These are phyloP conservation scores for Drosophila parthenogenetica DNA, from an alignment of 2,888 invertebrate genomes.

Conservation along the genomic window DNA sequence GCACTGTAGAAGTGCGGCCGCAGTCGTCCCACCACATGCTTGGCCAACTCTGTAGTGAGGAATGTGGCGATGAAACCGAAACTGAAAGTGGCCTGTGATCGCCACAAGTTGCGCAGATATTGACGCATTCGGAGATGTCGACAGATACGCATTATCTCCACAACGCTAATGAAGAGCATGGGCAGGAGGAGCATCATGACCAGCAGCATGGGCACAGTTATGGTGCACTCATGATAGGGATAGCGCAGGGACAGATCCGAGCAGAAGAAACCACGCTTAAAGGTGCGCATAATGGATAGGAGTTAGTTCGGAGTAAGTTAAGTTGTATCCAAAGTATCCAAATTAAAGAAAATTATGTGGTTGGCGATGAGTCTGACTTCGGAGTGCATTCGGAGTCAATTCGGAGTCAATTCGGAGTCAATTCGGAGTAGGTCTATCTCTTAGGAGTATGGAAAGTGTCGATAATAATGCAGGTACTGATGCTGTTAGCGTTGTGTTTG, in stretches of 20 bases:
- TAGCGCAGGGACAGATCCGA: constrained; percentile 78
- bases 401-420: background rate
- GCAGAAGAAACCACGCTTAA: constrained; percentile 82
- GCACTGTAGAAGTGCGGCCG: constrained; percentile 81
- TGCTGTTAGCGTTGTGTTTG: background rate
- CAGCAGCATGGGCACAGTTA: constrained; percentile 80
- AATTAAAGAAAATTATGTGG: background rate
- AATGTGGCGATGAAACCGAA: constrained; percentile 82
- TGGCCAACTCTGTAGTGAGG: constrained; percentile 79
- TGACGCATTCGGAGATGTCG: constrained; percentile 75
- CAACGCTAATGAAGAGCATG: constrained; percentile 79
- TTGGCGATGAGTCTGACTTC: background rate
- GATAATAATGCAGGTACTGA: background rate
- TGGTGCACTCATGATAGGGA: constrained; percentile 81
- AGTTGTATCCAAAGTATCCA: background rate
- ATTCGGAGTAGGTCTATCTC: background rate
- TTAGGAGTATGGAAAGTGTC: background rate
- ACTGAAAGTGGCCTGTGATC: constrained; percentile 74
- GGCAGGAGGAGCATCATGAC: constrained; percentile 79
- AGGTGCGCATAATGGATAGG: constrained; percentile 67
- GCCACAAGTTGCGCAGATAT: constrained; percentile 76
- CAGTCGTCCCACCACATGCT: constrained; percentile 77
- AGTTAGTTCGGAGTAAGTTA: background rate
- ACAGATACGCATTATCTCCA: constrained; percentile 81
- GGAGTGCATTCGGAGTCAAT: background rate